Evolutionary conservation across 2,888 invertebrate species (phyloP).

Genomic region (Meteorus cinctellus): DNA sequence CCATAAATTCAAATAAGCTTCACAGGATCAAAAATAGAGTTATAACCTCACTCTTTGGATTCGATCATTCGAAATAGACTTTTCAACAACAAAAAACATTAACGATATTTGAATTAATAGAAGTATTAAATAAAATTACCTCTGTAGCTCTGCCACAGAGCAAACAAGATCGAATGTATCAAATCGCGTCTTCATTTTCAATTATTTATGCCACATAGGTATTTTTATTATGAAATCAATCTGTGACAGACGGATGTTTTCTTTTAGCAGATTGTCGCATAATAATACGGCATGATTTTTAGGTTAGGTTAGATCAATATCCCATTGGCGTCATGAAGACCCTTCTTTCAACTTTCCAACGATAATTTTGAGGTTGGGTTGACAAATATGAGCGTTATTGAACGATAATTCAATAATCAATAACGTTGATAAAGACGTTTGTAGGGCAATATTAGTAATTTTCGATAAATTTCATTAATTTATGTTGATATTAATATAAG

Average conservation of each 20-base stretch:
- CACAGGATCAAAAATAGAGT: not conserved
- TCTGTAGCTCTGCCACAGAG: conserved; percentile 89
- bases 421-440: not conserved
- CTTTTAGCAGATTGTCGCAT: too few relatives aligned
- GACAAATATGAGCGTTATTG: too few relatives aligned
- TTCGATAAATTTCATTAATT: too few relatives aligned
- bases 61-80: conserved; percentile 36
- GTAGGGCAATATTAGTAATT: too few relatives aligned
- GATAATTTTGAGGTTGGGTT: too few relatives aligned
- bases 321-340: too few relatives aligned
- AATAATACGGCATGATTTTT: too few relatives aligned
- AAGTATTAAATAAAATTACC: conserved; percentile 75
- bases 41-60: conserved; percentile 29
- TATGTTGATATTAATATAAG: too few relatives aligned
- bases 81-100: conserved; percentile 51
- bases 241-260: not conserved
- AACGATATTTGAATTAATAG: not conserved
- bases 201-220: not conserved
- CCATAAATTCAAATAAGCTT: not conserved
- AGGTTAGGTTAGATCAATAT: too few relatives aligned
- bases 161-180: conserved; percentile 95
- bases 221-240: not conserved
- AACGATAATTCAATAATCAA: not conserved
- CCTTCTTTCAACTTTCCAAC: too few relatives aligned
- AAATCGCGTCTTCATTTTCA: conserved; percentile 92